A percentile compares a stretch with the other conserved stretches of the same genome.
phyloP scores from a whole-genome alignment of 2,888 invertebrate species.

The Lepidochrysops patricia region DNA sequence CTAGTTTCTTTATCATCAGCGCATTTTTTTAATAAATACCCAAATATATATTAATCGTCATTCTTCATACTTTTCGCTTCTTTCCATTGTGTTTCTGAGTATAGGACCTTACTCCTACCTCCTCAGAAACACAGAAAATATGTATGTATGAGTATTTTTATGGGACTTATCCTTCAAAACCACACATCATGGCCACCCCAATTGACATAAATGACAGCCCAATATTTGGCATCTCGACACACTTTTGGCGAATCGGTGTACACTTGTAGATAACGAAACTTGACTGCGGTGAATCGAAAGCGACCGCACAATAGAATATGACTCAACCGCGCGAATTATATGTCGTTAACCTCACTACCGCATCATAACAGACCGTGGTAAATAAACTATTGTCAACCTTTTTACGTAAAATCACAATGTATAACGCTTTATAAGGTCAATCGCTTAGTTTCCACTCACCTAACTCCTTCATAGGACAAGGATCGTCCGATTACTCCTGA shows the following conservation, averaged over 20 bases:
- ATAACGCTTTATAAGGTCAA: background rate
- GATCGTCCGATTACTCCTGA: background rate
- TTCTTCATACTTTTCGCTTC: too few relatives aligned
- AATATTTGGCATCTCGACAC: background rate
- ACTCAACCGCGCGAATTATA: conserved; percentile 3
- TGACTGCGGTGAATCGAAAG: conserved; percentile 1
- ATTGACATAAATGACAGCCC: background rate
- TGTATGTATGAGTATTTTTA: too few relatives aligned
- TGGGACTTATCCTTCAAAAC: too few relatives aligned
- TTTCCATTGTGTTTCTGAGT: too few relatives aligned
- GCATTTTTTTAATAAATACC: too few relatives aligned
- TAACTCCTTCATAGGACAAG: background rate
- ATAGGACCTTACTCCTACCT: too few relatives aligned
- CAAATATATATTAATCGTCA: too few relatives aligned
- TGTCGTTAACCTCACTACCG: conserved; percentile 1
- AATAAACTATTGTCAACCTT: background rate
- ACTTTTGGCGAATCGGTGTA: background rate
- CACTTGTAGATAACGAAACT: conserved; percentile 10
- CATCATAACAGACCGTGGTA: background rate
- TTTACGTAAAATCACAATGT: background rate
- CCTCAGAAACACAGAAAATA: too few relatives aligned
- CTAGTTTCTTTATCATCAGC: too few relatives aligned
- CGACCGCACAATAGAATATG: conserved; percentile 3
- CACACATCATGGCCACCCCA: background rate
- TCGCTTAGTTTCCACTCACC: background rate